These are phyloP conservation scores for Argya squamiceps DNA, from an alignment of 2,797 vertebrate species.

Conservation along the genomic window DNA sequence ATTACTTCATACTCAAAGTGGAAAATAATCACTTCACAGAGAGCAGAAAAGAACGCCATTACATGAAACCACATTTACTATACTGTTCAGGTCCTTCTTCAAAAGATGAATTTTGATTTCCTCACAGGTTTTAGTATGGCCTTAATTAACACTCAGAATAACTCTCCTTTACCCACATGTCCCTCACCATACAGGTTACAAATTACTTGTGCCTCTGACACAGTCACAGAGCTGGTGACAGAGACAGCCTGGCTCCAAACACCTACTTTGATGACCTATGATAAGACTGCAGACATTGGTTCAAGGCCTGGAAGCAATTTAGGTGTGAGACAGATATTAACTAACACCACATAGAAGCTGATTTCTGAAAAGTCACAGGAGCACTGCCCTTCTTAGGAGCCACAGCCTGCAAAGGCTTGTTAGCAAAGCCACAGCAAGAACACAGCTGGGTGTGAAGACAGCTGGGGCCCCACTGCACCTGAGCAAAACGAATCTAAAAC, in stretches of 20 bases:
- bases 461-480: not conserved
- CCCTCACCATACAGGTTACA: not conserved
- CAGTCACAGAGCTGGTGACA: not conserved
- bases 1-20: not conserved
- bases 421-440: not conserved
- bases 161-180: not conserved
- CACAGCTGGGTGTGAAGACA: fast-evolving
- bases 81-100: not conserved
- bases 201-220: fast-evolving
- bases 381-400: not conserved
- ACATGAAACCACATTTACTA: not conserved
- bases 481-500: not conserved
- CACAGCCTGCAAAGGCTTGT: fast-evolving
- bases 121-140: not conserved
- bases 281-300: not conserved
- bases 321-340: not conserved
- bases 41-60: not conserved
- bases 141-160: not conserved
- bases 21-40: not conserved
- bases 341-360: not conserved
- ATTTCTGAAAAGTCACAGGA: not conserved
- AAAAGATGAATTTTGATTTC: not conserved
- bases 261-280: fast-evolving
- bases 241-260: not conserved
- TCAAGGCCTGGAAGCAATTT: not conserved